Percentiles rank a stretch among this genome's conserved stretches.
Evolutionary conservation across 2,113 vertebrate genomes (phyloP).

Genomic region (Cervus canadensis): DNA sequence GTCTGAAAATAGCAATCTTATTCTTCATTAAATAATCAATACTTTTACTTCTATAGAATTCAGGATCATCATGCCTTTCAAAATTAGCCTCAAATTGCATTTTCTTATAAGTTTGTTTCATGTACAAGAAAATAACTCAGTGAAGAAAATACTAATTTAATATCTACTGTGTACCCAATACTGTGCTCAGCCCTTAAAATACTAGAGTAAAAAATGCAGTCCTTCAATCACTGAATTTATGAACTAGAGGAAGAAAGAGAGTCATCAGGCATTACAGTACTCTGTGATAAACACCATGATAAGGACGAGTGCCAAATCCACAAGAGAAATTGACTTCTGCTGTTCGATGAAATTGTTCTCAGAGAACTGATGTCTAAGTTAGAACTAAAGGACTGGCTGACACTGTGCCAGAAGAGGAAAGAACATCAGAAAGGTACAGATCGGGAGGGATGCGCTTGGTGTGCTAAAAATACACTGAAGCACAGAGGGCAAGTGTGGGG

Average conservation of each 20-base stretch:
- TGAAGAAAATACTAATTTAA: not conserved
- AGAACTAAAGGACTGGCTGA: not conserved
- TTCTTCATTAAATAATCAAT: not conserved
- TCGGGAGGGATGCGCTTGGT: accelerated
- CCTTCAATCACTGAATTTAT: not conserved
- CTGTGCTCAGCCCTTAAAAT: not conserved
- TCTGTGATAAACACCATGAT: not conserved
- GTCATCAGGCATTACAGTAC: not conserved
- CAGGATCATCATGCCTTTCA: not conserved
- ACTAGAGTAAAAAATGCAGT: not conserved
- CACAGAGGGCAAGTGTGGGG: not conserved
- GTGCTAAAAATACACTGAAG: not conserved
- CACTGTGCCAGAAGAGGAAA: not conserved
- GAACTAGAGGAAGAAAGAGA: not conserved
- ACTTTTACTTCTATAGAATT: not conserved
- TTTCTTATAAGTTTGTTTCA: not conserved
- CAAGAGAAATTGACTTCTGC: not conserved
- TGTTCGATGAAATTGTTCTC: not conserved
- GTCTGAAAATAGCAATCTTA: not conserved
- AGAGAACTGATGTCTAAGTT: not conserved
- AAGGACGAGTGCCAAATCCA: not conserved
- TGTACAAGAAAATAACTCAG: not conserved
- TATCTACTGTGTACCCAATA: not conserved
- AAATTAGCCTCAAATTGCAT: not conserved
- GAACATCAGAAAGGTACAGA: not conserved